A percentile compares a stretch with the other conserved stretches of the same genome.
Conservation (phyloP, 2,113 vertebrate genomes). For the Corythornis vintsioides region DNA sequence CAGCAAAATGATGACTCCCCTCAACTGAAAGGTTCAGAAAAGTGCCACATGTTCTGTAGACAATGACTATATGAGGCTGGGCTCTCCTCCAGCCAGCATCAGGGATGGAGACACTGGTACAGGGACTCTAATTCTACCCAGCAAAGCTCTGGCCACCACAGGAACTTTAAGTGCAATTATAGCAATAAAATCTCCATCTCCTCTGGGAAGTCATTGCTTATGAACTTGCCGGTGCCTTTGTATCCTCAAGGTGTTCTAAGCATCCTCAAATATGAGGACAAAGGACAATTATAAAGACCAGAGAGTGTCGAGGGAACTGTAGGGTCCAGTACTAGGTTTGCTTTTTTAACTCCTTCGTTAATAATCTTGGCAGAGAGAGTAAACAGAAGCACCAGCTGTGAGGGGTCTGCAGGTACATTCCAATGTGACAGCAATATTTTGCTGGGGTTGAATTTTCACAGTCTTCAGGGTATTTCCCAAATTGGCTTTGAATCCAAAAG, state of each 20-base stretch:
- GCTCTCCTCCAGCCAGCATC: neutral
- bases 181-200: neutral
- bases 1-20: neutral
- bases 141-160: neutral
- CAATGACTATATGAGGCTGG: neutral
- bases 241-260: neutral
- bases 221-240: neutral
- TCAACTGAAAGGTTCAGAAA: neutral
- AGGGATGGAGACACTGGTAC: neutral
- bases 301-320: neutral
- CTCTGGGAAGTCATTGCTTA: neutral
- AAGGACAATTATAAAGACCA: neutral
- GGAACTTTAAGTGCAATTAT: neutral
- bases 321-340: neutral
- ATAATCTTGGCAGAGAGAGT: slow-evolving; percentile 24
- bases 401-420: neutral
- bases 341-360: slow-evolving; percentile 7
- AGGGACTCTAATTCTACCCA: rapidly evolving
- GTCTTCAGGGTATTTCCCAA: neutral
- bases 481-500: neutral
- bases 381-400: slow-evolving; percentile 3
- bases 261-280: neutral
- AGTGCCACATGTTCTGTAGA: neutral
- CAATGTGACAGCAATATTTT: neutral
- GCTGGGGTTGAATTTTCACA: neutral